phyloP scores from a whole-genome alignment of 2,797 vertebrate species.

The Xiphophorus birchmanni region DNA sequence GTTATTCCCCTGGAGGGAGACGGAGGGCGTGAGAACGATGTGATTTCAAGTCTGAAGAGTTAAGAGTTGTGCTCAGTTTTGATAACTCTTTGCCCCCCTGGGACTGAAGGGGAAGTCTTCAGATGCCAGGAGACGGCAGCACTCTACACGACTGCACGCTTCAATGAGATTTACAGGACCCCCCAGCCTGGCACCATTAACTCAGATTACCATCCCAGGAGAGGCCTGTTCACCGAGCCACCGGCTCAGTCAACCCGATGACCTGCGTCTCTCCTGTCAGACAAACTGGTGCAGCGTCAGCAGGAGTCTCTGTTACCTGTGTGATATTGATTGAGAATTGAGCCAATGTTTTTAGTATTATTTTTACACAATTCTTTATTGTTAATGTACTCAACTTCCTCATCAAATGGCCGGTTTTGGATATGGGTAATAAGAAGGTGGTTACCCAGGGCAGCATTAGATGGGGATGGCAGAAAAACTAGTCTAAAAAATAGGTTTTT shows the following conservation, averaged over 20 bases:
- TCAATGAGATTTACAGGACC: constrained; percentile 48
- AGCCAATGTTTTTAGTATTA: constrained; percentile 15
- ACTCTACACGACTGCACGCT: constrained; percentile 21
- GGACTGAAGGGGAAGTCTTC: constrained; percentile 68
- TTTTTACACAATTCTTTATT: background rate
- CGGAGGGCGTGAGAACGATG: constrained; percentile 83
- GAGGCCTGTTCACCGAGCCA: constrained; percentile 22
- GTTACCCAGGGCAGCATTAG: background rate
- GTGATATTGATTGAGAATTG: constrained; percentile 1
- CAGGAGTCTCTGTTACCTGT: constrained; percentile 1
- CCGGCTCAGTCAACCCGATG: constrained; percentile 62
- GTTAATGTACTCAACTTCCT: background rate
- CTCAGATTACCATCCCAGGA: constrained; percentile 27
- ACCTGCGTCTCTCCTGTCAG: constrained; percentile 54
- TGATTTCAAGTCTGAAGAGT: constrained; percentile 75
- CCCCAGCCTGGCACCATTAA: constrained; percentile 34
- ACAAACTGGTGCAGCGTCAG: constrained; percentile 10
- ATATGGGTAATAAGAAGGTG: background rate
- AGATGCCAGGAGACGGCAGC: constrained; percentile 47
- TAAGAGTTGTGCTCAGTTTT: constrained; percentile 73
- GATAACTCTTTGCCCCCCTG: constrained; percentile 77
- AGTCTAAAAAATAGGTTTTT: background rate
- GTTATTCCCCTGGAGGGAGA: constrained; percentile 71
- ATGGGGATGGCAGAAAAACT: background rate
- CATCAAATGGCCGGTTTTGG: background rate